Percentiles rank a stretch among this genome's conserved stretches.
Evolutionary conservation across 2,888 invertebrate genomes (phyloP).

Genomic region (Neoascia interrupta): DNA sequence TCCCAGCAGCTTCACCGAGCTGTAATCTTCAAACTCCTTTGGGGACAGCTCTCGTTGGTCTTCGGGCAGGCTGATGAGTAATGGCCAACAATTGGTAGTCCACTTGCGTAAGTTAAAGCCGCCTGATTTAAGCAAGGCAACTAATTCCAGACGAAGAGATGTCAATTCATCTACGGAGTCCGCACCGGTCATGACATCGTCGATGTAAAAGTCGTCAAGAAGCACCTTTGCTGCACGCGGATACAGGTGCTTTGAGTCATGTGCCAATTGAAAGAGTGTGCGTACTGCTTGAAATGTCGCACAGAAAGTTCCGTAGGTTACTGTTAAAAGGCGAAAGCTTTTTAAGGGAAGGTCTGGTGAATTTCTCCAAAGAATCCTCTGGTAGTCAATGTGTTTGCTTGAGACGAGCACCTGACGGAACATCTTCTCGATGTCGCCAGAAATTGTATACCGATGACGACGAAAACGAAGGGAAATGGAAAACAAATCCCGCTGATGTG

Average conservation of each 20-base stretch:
- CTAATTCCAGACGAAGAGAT: neutral
- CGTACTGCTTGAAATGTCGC: neutral
- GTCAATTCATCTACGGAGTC: neutral
- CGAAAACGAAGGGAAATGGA: neutral
- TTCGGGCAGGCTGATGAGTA: slow-evolving; percentile 20
- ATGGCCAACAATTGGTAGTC: slow-evolving; percentile 2
- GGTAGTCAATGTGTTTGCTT: neutral
- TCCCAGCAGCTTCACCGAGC: slow-evolving; percentile 21
- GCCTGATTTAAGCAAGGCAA: neutral
- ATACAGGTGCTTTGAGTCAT: too few relatives aligned
- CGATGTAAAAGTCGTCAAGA: neutral
- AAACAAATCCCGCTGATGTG: neutral
- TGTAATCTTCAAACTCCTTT: slow-evolving; percentile 18
- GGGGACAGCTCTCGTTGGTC: slow-evolving; percentile 31
- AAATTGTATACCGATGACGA: neutral
- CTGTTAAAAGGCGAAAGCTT: neutral
- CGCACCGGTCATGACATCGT: neutral
- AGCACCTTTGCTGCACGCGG: neutral
- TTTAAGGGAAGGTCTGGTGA: neutral
- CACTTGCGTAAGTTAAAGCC: neutral
- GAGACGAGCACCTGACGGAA: neutral
- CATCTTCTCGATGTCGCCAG: neutral
- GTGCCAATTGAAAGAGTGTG: neutral
- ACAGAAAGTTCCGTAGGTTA: too few relatives aligned
- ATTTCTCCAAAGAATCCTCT: neutral